Evolutionary conservation across 2,888 invertebrate species (phyloP).

Genomic region (Pristionchus fissidentatus): DNA sequence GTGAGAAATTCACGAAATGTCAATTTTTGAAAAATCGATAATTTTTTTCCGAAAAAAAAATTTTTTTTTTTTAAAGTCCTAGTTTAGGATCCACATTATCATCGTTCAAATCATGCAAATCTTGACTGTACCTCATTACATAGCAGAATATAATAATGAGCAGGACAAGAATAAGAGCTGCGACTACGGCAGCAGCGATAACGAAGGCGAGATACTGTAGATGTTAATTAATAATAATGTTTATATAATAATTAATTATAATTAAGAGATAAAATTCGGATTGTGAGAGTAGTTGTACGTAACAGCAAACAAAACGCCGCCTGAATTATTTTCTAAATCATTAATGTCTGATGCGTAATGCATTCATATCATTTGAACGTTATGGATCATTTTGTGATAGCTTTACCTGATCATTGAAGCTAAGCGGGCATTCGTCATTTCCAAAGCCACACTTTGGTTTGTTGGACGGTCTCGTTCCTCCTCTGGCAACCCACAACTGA

Average conservation of each 20-base stretch:
- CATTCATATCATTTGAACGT: no score
- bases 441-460: constrained; percentile 32
- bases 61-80: no score
- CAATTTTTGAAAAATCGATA: no score
- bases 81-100: no score
- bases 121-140: neutral
- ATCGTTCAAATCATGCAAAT: no score
- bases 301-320: no score
- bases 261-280: neutral
- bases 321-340: no score
- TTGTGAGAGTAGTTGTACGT: neutral
- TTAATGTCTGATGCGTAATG: no score
- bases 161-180: neutral
- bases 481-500: constrained; percentile 29
- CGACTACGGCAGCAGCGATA: neutral
- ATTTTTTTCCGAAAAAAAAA: no score
- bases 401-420: constrained; percentile 41
- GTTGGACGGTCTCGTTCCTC: constrained; percentile 30
- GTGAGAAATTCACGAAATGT: no score
- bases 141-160: neutral
- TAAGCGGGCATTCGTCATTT: constrained; percentile 1
- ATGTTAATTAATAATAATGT: neutral
- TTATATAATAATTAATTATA: no score
- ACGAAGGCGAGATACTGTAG: constrained; percentile 36
- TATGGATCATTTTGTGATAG: neutral